Evolutionary conservation across 2,113 vertebrate genomes (phyloP).

Genomic region (Rhineura floridana): DNA sequence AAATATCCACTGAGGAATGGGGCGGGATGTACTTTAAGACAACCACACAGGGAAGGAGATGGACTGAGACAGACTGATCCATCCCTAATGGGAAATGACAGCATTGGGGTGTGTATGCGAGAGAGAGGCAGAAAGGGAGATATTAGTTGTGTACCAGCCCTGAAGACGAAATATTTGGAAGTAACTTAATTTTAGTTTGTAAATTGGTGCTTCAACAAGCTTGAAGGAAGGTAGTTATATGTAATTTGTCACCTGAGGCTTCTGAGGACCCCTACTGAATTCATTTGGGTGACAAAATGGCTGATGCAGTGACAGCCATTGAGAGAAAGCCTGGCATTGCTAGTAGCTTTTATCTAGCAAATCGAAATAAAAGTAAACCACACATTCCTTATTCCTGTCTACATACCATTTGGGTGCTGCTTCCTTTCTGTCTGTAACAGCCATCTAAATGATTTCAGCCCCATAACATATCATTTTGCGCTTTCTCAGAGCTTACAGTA

Average conservation of each 20-base stretch:
- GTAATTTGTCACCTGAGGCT: neutral
- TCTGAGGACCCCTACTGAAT: fast-evolving
- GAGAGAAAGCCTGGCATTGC: constrained; percentile 4
- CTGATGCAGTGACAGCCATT: fast-evolving
- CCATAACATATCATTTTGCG: fast-evolving
- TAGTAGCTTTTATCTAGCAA: constrained; percentile 22
- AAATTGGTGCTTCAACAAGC: constrained; percentile 8
- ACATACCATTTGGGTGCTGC: neutral
- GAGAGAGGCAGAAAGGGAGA: neutral
- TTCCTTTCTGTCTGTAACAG: neutral
- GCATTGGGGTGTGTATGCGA: neutral
- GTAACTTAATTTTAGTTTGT: neutral
- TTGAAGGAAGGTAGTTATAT: neutral
- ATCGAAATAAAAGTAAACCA: constrained; percentile 1
- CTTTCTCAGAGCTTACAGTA: neutral
- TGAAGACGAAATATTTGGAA: neutral
- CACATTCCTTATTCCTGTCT: neutral
- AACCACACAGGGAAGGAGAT: too few species aligned
- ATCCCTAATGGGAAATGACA: neutral
- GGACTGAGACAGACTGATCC: too few species aligned
- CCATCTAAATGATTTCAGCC: constrained; percentile 4
- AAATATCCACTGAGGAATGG: too few species aligned
- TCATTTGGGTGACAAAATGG: neutral
- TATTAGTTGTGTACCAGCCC: neutral
- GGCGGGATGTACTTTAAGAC: too few species aligned